Evolutionary conservation across 2,113 vertebrate species (phyloP).

Genomic region (Sinocyclocheilus rhinocerous): DNA sequence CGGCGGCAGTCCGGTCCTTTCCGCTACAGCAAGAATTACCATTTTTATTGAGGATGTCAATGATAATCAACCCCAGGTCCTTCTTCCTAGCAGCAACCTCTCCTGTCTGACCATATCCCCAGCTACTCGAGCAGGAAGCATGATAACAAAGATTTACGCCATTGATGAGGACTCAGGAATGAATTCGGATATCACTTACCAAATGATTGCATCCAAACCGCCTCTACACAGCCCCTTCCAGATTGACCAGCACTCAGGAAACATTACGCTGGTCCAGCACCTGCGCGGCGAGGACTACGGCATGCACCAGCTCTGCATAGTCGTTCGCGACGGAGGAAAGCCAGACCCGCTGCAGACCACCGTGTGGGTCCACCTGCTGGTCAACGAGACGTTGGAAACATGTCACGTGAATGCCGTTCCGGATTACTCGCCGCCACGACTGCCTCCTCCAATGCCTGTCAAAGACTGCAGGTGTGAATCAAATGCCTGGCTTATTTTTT

Average conservation of each 20-base stretch:
- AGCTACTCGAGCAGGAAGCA: slow-evolving; percentile 63
- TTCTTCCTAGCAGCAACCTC: slow-evolving; percentile 75
- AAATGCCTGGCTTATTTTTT: slow-evolving; percentile 56
- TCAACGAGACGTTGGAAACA: slow-evolving; percentile 70
- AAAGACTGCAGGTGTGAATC: slow-evolving; percentile 40
- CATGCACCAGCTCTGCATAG: slow-evolving; percentile 75
- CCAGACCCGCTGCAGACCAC: slow-evolving; percentile 73
- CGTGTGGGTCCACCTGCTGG: slow-evolving; percentile 76
- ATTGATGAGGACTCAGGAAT: slow-evolving; percentile 72
- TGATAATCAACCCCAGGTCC: slow-evolving; percentile 77
- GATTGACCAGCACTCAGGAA: slow-evolving; percentile 71
- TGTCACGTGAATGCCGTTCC: slow-evolving; percentile 69
- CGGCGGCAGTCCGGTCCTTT: slow-evolving; percentile 65
- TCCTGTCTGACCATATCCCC: slow-evolving; percentile 73
- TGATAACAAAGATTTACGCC: slow-evolving; percentile 74
- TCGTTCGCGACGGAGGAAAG: slow-evolving; percentile 72
- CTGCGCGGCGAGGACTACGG: slow-evolving; percentile 69
- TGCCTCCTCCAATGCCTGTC: slow-evolving; percentile 51
- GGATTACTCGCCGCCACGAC: slow-evolving; percentile 37
- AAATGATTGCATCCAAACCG: slow-evolving; percentile 56
- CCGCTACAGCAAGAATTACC: slow-evolving; percentile 70
- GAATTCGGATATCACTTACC: slow-evolving; percentile 77
- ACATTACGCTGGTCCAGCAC: slow-evolving; percentile 69
- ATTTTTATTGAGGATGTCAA: slow-evolving; percentile 79
- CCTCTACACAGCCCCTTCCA: slow-evolving; percentile 64